Base-by-base conservation (phyloP, 2,888 invertebrate species). In the Synanthedon vespiformis region DNA sequence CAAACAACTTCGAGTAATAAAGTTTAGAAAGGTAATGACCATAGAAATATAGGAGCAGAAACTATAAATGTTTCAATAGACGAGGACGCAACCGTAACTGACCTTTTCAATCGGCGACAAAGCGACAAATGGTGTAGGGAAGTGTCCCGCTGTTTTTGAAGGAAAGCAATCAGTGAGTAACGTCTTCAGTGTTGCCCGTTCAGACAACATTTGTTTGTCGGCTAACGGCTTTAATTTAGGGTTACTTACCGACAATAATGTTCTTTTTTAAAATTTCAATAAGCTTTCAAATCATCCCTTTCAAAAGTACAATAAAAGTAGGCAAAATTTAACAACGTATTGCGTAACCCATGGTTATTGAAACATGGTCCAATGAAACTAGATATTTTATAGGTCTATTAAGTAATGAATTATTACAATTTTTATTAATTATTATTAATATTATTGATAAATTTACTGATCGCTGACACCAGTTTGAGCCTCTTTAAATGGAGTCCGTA, bases 121-220 rank as follows among this genome's bases (percentile, higher is more conserved):
- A 71, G 69, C 61, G 55, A 56, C 61, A 62, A 71, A 70, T 67
- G 64, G 68, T n/a, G n/a, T 58, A 73, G 69, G 84, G 76, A 81
- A 79, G 69, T 75, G 63, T 70, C 85, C 78, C 67, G 84, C 80
- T 77, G 85, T 52, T 74, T 61, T 60, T 58, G 62, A 70, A 70
- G 68, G 68, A 72, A 65, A 62, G 56, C 34, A 34, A 51, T 54
- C 52, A 55, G 63, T 58, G 63, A 60, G 65, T 74, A 74, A 77
- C 70, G 76, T 80, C 80, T 80, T 80, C 69, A 76, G 67, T 67
- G 74, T 68, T 80, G 80, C 77, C 80, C 78, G 75, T 73, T 53
- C 49, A 54, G 47, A 52, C 52, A 40, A 50, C 34, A 12, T 41
- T n/a, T 51, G 54, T 63, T 67, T 65, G 66, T 65, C 67, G 65